Evolutionary conservation across 2,888 invertebrate genomes (phyloP), one percentile per base, ranked within the genome.

Genomic region (Apamea anceps): DNA sequence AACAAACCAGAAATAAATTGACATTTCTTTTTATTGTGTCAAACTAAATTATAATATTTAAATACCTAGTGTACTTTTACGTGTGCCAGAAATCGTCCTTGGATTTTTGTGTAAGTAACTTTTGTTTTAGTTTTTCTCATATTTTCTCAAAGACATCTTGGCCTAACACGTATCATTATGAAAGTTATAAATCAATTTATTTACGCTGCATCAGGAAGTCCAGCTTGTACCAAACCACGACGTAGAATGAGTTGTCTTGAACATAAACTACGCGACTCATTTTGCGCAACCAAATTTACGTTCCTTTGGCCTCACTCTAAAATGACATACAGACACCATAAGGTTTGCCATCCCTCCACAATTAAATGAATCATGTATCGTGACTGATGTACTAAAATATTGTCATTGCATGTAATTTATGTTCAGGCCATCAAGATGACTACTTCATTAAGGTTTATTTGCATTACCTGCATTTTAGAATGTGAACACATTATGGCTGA

Each of bases 401-500:
- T 57, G 32, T 83, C 51, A 63, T 79, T 65, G 68, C 32, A 25
- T 21, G 51, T 77, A 62, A 78, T 77, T 71, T 78, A 63, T n/a
- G 78, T 63, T 57, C 62, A 7, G 51, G 21, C 18, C 37, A 65
- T 85, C 70, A 73, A 66, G 68, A 54, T 32, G 74, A 77, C 25
- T 51, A 21, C 63, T 77, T 77, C 63, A 77, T 85, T 85, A 82
- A 42, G 66, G 79, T 62, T 77, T 25, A 78, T 80, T 77, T 71
- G 45, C n/a, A 77, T 78, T 75, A 32, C 32, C 32, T 77, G n/a
- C 8, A 3, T 18, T 72, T 67, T 42, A 74, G 42, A 54, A 74
- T 54, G 62, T 45, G n/a, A 25, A 37, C 51, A 67, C 63, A 81
- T n/a, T 71, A 18, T 15, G n/a, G 1, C 57, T 72, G 62, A 6